Conservation (phyloP, 2,113 vertebrate genomes). For the Anarhynchus alexandrinus region DNA sequence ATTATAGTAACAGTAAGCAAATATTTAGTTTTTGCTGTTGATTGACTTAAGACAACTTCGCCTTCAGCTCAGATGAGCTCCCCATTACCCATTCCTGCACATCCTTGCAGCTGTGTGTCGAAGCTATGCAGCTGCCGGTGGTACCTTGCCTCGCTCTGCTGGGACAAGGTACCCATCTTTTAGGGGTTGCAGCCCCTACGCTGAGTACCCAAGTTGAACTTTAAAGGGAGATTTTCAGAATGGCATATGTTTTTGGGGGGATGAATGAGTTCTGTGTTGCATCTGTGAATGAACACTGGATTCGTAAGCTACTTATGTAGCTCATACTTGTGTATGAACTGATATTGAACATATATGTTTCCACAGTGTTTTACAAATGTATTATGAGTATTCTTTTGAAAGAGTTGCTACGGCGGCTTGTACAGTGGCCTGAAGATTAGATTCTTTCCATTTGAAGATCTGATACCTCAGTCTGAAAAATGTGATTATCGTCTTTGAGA, state of each 20-base stretch:
- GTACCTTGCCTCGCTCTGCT: not conserved
- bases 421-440: not conserved
- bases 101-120: not conserved
- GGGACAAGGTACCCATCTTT: not conserved
- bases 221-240: not conserved
- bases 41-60: not conserved
- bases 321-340: not conserved
- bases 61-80: not conserved
- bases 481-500: not conserved
- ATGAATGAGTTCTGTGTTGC: not conserved
- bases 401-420: not conserved
- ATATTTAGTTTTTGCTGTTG: not conserved
- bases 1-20: not conserved
- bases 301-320: not conserved
- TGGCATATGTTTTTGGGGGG: not conserved
- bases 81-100: not conserved
- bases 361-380: not conserved
- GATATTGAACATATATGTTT: not conserved
- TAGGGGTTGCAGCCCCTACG: too few species aligned
- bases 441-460: not conserved
- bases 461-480: not conserved
- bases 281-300: not conserved
- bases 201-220: not conserved
- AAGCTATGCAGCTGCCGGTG: rapidly evolving
- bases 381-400: not conserved